Evolutionary conservation across 2,113 vertebrate genomes (phyloP), one percentile per base, ranked within the genome.

Genomic region (Barnardius zonarius): DNA sequence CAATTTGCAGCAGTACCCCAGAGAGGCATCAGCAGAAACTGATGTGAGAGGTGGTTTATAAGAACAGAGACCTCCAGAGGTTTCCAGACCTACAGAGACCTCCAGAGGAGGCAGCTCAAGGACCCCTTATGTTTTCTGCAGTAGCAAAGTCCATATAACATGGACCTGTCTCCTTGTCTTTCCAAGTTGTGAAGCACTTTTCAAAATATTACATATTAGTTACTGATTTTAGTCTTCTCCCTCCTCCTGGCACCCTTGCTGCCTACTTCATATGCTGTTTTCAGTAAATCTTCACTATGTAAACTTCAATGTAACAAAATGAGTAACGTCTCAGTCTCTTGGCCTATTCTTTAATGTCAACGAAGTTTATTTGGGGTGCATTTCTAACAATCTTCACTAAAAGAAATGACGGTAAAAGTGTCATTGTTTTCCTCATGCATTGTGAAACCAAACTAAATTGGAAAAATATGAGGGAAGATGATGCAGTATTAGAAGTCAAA

Each of bases 401-500:
- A 24, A 90, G 33, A 54, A 86, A 3, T 55, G 51, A 67, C 2
- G 22, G 27, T 86, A 78, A 93, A 92, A 87, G 70, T 78, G 72
- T 48, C 33, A 81, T 92, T 88, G 39, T 86, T 93, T 94, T 90
- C 66, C 24, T 90, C 19, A 5, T 88, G 93, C 92, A 72, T 76
- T 5, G 0, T 94, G 88, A 95, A 94, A 86, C 61, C 57, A 41
- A 95, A 86, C 46, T 78, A 44, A 90, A 94, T 90, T 86, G 66
- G 48, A 31, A 20, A 95, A 93, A 52, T 85, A 37, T 86, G 76
- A 55, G 17, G 81, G 59, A 97, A 75, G 52, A 67, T 92, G 67
- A 62, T 95, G 70, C 0, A 2, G 51, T 88, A 41, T 93, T 93
- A 86, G 83, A 95, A 96, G 30, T 48, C 61, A 93, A 91, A 96